A percentile compares a stretch with the other conserved stretches of the same genome.
These are phyloP conservation scores for Psylliodes chrysocephalus DNA, from an alignment of 2,888 invertebrate genomes.

Conservation along the genomic window DNA sequence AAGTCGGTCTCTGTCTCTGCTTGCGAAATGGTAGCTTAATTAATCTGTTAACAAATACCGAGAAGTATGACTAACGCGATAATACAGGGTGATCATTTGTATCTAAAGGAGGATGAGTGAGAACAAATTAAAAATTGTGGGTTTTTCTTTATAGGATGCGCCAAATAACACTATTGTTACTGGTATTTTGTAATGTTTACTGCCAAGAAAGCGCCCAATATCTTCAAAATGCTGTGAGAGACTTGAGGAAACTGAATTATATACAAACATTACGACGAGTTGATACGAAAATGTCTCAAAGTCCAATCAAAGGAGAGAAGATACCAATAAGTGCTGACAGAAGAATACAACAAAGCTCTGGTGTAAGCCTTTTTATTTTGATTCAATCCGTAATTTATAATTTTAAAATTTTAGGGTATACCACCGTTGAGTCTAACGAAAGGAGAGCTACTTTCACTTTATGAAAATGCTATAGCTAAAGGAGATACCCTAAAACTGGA, in stretches of 20 bases:
- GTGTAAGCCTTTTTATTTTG: constrained; percentile 14
- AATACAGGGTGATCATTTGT: no score
- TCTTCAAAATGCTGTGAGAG: constrained; percentile 56
- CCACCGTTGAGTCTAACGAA: constrained; percentile 55
- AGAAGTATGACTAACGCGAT: no score
- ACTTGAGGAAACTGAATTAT: constrained; percentile 53
- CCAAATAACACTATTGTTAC: constrained; percentile 44
- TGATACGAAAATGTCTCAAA: constrained; percentile 40
- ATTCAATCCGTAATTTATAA: neutral
- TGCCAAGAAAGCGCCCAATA: constrained; percentile 56
- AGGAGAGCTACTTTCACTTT: constrained; percentile 64
- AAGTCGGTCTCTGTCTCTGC: no score
- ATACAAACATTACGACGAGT: constrained; percentile 48
- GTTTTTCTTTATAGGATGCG: constrained; percentile 49
- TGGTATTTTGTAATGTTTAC: constrained; percentile 44
- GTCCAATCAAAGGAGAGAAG: constrained; percentile 21
- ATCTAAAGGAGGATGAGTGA: no score
- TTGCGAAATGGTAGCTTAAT: no score
- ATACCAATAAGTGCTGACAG: constrained; percentile 29
- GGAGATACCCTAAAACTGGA: constrained; percentile 59
- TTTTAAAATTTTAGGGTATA: constrained; percentile 26
- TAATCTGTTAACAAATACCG: no score
- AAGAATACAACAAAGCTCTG: constrained; percentile 41
- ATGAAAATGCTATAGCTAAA: constrained; percentile 63
- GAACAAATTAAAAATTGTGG: no score